A percentile compares a stretch with the other conserved stretches of the same genome.
phyloP scores from a whole-genome alignment of 1,140 invertebrate genomes.

The Coptotermes formosanus region DNA sequence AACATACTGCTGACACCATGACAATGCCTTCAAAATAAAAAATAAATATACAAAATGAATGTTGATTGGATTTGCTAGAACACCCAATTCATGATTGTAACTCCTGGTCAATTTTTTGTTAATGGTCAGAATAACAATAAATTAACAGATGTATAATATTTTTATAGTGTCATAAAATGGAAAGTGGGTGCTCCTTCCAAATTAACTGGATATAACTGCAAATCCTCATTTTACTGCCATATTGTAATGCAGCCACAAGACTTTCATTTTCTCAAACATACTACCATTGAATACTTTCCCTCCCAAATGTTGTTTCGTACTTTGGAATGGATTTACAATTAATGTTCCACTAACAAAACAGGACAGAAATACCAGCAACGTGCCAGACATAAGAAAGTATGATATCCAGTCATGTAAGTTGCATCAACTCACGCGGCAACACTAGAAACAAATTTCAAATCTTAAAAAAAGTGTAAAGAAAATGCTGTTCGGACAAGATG shows the following conservation, averaged over 20 bases:
- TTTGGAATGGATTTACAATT: slow-evolving; percentile 14
- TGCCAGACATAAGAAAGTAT: neutral
- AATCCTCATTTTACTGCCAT: neutral
- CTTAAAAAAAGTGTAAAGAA: slow-evolving; percentile 9
- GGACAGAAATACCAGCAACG: neutral
- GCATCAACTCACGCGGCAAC: neutral
- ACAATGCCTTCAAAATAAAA: neutral
- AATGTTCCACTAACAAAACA: neutral
- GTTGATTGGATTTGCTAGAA: neutral
- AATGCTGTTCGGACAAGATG: neutral
- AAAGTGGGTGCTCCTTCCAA: neutral
- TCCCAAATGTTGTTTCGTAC: neutral
- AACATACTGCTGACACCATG: neutral
- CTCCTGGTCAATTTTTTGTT: neutral
- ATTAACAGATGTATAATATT: neutral
- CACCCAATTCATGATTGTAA: neutral
- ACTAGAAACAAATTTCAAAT: neutral
- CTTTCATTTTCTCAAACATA: neutral
- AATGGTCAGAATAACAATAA: neutral
- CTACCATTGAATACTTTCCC: neutral
- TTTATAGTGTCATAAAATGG: neutral
- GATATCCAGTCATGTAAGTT: neutral
- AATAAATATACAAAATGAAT: slow-evolving; percentile 10
- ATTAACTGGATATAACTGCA: neutral
- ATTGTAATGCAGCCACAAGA: neutral